Base-by-base conservation (phyloP, 1,140 invertebrate genomes). In the Drosophila paulistorum region DNA sequence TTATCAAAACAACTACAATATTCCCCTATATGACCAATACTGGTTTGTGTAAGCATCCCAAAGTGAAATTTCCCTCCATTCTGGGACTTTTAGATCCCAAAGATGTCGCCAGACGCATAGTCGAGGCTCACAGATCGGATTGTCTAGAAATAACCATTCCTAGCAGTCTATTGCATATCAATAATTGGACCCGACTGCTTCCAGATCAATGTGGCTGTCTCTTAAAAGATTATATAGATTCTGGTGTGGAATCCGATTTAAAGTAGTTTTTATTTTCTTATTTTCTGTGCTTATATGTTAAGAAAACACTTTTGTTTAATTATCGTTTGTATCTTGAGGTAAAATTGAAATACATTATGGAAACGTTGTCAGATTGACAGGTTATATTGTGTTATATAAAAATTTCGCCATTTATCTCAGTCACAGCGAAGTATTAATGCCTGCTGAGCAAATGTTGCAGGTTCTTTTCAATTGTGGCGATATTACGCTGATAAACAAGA, bases 21-120 rank as follows among this genome's bases (percentile, higher is more conserved):
- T 97, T 94, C 90, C 97, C 97, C 0, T 97, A 95, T 81, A 96
- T 96, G 91, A 96, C 97, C 4, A 95, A 97, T 82, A 98, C 97
- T 1, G 96, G 97, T 1, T 93, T 98, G 1, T 96, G 96, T 79
- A 95, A 97, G 81, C 95, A 95, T 68, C 95, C 96, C 0, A 95
- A 93, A 81, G 95, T 96, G 39, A 95, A 95, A 80, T 96, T 96
- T 91, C 94, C 95, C 0, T 93, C 91, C n/a, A 73, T 96, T 41
- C 93, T 96, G 93, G 93, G 94, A 45, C 92, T 97, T 54, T 92
- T 96, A 17, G 92, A 94, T 59, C 94, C 95, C 0, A 92, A 95
- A 66, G 92, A 95, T 48, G 96, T 95, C 13, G 96, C 95, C 1
- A 91, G 92, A 39, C 81, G 93, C 60, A 96, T 97, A 76, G 92